Percentiles rank a stretch among this genome's conserved stretches.
These are phyloP conservation scores for Hylomyscus alleni DNA, from an alignment of 2,797 vertebrate genomes.

Conservation along the genomic window DNA sequence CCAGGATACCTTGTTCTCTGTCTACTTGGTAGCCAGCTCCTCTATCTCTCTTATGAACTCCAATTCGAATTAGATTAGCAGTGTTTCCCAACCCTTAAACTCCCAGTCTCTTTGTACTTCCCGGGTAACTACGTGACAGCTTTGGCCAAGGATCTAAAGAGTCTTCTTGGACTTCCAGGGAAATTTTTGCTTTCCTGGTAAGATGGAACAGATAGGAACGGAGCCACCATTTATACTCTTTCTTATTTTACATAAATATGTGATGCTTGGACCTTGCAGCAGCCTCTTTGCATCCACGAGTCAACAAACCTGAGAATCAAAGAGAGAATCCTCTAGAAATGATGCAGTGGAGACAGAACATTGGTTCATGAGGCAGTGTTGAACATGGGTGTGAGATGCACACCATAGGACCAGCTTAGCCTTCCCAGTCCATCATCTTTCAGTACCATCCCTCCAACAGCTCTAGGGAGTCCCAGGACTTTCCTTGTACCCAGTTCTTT, in stretches of 20 bases:
- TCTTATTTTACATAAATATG: neutral
- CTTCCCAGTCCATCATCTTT: neutral
- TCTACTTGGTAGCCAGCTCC: neutral
- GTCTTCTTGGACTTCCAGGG: conserved; percentile 13
- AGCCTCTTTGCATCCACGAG: neutral
- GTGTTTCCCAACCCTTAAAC: neutral
- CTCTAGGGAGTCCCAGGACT: neutral
- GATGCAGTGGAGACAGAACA: neutral
- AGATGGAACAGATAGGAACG: neutral
- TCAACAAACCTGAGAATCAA: neutral
- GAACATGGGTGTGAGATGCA: neutral
- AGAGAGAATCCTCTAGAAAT: neutral
- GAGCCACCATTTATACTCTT: neutral
- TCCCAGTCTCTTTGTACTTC: conserved; percentile 7
- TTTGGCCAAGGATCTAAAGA: conserved; percentile 19
- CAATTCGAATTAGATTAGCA: conserved; percentile 1
- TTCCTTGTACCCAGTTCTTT: neutral
- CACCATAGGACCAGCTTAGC: neutral
- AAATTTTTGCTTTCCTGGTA: conserved; percentile 21
- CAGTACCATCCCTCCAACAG: neutral
- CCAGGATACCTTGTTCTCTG: neutral
- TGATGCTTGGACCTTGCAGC: neutral
- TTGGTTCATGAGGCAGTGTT: neutral
- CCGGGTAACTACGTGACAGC: neutral
- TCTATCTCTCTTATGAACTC: neutral